Evolutionary conservation across 2,888 invertebrate genomes (phyloP).

Genomic region (Epirrita christyi): DNA sequence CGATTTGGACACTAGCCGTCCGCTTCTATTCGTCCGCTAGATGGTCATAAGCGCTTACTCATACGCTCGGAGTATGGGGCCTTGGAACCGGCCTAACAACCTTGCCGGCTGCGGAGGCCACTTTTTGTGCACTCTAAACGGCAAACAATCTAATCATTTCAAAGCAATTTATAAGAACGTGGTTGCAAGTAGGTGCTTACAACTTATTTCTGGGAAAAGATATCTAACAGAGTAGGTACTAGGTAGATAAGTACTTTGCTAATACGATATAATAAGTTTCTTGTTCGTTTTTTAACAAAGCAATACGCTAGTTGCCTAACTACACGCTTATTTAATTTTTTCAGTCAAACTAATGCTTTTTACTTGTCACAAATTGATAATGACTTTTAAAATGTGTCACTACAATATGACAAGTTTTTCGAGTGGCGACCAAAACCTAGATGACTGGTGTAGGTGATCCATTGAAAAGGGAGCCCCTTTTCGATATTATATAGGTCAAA

Average conservation of each 20-base stretch:
- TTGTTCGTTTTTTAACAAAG: not conserved
- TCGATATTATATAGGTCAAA: too few relatives aligned
- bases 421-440: too few relatives aligned
- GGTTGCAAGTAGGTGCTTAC: conserved; percentile 32
- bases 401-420: too few relatives aligned
- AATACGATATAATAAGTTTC: conserved; percentile 4
- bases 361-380: too few relatives aligned
- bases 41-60: conserved; percentile 31
- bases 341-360: too few relatives aligned
- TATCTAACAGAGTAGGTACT: not conserved
- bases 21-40: conserved; percentile 3
- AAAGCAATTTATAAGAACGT: conserved; percentile 38
- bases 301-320: too few relatives aligned
- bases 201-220: conserved; percentile 10
- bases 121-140: conserved; percentile 63
- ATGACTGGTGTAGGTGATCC: too few relatives aligned
- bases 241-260: conserved; percentile 1
- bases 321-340: too few relatives aligned
- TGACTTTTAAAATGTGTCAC: too few relatives aligned
- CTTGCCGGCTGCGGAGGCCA: conserved; percentile 61
- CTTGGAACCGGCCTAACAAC: conserved; percentile 65
- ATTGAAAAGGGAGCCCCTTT: too few relatives aligned
- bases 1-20: not conserved
- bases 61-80: conserved; percentile 40
- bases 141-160: conserved; percentile 41